Conservation (phyloP, 2,797 vertebrate species). For the Ambastaia sidthimunki region DNA sequence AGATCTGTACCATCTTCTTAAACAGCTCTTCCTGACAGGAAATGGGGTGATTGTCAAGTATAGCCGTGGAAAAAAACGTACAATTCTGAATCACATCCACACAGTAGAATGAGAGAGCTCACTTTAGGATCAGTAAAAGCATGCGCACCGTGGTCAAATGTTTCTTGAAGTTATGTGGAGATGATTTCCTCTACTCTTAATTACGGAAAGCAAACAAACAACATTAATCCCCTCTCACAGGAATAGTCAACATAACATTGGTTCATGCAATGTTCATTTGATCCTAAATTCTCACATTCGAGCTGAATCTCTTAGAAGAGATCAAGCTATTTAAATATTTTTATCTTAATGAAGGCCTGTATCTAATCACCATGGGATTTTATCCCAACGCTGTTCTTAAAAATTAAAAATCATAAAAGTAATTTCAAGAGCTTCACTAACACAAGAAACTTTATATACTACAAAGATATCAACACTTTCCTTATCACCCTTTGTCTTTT, state of each 20-base stretch:
- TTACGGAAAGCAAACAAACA: conserved; percentile 30
- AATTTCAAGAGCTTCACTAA: not conserved
- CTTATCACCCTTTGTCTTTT: too few relatives aligned
- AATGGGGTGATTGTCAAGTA: conserved; percentile 72
- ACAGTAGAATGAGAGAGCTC: conserved; percentile 50
- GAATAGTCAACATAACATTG: not conserved
- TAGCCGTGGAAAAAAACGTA: conserved; percentile 52
- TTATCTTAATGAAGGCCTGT: not conserved
- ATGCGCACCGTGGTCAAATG: conserved; percentile 3
- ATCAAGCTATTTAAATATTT: not conserved
- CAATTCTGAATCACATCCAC: conserved; percentile 73
- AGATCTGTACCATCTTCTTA: conserved; percentile 66
- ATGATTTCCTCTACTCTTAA: conserved; percentile 14
- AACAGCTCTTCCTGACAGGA: conserved; percentile 79
- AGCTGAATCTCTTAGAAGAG: not conserved
- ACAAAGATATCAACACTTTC: not conserved
- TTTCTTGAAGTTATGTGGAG: conserved; percentile 6
- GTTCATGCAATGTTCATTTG: not conserved
- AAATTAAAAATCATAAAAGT: not conserved
- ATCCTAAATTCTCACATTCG: not conserved
- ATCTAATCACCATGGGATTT: not conserved
- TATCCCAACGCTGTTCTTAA: not conserved
- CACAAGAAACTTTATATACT: not conserved
- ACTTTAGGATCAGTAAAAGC: conserved; percentile 48
- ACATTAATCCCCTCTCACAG: not conserved